Evolutionary conservation across 2,888 invertebrate species (phyloP).

Genomic region (Lasioglossum zephyrum): DNA sequence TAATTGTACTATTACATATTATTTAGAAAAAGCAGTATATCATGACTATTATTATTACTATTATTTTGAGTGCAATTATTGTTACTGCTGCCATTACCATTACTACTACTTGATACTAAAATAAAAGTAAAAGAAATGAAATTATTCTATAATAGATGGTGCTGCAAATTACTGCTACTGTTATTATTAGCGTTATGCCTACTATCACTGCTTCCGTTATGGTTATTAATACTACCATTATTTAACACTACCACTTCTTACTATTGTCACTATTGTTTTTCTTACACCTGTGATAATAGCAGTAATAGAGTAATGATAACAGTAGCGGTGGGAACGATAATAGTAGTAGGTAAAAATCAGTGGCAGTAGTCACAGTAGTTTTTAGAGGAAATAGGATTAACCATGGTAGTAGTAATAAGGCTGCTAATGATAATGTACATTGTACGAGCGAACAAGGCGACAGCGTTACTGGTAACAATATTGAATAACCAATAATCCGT

Average conservation of each 20-base stretch:
- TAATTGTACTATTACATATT: conserved; percentile 22
- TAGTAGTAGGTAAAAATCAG: conserved; percentile 26
- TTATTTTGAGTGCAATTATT: conserved; percentile 40
- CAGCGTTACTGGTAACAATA: conserved; percentile 32
- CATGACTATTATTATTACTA: conserved; percentile 40
- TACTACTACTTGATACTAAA: conserved; percentile 22
- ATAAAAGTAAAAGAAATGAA: neutral
- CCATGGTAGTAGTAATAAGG: conserved; percentile 45
- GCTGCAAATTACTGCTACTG: conserved; percentile 48
- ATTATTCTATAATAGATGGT: conserved; percentile 42
- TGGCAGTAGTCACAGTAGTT: conserved; percentile 33
- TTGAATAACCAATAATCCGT: conserved; percentile 55
- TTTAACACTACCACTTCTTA: conserved; percentile 6
- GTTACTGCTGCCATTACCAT: conserved; percentile 41
- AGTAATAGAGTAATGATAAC: conserved; percentile 28
- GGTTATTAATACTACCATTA: conserved; percentile 23
- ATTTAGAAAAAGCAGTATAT: conserved; percentile 17
- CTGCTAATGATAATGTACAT: conserved; percentile 42
- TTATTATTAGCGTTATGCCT: conserved; percentile 37
- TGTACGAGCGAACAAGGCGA: conserved; percentile 19
- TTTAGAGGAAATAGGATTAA: conserved; percentile 34
- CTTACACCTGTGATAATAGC: conserved; percentile 23
- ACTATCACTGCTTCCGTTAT: conserved; percentile 23
- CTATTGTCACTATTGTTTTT: conserved; percentile 19
- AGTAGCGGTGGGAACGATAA: conserved; percentile 25